Base-by-base conservation (phyloP, 2,888 invertebrate species). In the Ligdia adustata region DNA sequence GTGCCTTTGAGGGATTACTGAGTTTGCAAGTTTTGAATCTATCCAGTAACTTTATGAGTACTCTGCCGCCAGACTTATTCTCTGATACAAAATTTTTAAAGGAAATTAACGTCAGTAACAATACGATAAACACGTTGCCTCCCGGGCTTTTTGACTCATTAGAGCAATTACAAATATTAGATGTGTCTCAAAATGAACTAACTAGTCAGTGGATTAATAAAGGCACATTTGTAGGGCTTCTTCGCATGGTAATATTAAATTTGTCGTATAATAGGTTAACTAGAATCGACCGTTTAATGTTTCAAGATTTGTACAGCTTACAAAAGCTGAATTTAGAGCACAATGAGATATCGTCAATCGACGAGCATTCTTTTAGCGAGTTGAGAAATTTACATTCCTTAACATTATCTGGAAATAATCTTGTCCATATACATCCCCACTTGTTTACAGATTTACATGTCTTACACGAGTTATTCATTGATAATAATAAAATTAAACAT, bases 321-420 rank as follows among this genome's bases (percentile, higher is more conserved):
- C 95, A 95, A 82, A 93, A 95, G 44, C 83, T 96, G 42, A 94
- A 93, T 75, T 83, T 96, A 62, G 94, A 94, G 63, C 91, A 93
- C 72, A 96, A 96, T 77, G 89, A 91, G 52, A 94, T 95, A 60
- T 91, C 90, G 59, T 87, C 86, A 28, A 92, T 96, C 57, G 92
- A 93, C 12, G 94, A 95, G 59, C 93, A 93, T 46, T 93, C 95
- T n/a, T 96, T 96, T 75, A 85, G 90, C 11, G 93, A 94, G 59
- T 84, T 96, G 60, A 92, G 93, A 75, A 96, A 95, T 75, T 90
- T 96, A 42, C 95, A 95, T 76, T 94, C 94, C 4, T 80, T 96
- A 20, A 94, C 94, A 12, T 83, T 96, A 46, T 94, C 94, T 3
- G 91, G 94, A 71, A 96, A 96, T 78, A 92, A 91, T 57, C 88